A percentile compares a stretch with the other conserved stretches of the same genome.
phyloP scores from a whole-genome alignment of 2,888 invertebrate species.

The Stenoptilia bipunctidactyla region DNA sequence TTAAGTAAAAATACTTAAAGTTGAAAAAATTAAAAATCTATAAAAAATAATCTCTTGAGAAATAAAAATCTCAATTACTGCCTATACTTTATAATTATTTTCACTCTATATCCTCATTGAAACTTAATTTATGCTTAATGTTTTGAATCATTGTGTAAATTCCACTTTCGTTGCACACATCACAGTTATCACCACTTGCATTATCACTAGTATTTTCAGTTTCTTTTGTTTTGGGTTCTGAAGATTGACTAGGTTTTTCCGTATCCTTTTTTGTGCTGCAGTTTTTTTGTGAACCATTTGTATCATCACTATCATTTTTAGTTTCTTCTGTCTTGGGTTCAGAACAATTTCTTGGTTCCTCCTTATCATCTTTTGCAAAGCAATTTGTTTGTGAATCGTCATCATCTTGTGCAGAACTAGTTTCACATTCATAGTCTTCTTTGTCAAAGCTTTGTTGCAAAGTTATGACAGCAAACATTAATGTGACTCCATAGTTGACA shows the following conservation, averaged over 20 bases:
- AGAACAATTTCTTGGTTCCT: constrained; percentile 10
- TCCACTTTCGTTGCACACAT: constrained; percentile 41
- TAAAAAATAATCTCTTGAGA: background rate
- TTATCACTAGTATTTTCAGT: background rate
- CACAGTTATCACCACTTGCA: background rate
- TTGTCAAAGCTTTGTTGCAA: constrained; percentile 66
- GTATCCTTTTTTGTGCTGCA: constrained; percentile 9
- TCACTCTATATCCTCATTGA: constrained; percentile 20
- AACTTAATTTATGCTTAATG: constrained; percentile 46
- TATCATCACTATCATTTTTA: constrained; percentile 8
- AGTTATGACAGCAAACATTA: constrained; percentile 65
- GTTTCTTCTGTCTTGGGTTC: constrained; percentile 4
- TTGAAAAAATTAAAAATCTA: too few relatives aligned
- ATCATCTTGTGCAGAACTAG: constrained; percentile 4
- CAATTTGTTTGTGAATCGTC: constrained; percentile 7
- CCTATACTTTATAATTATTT: too few relatives aligned
- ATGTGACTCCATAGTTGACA: constrained; percentile 71
- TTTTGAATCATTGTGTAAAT: constrained; percentile 42
- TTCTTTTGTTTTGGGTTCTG: constrained; percentile 3
- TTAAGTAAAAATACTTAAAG: too few relatives aligned
- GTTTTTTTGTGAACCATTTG: constrained; percentile 6
- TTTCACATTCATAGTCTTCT: constrained; percentile 16
- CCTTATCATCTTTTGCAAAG: constrained; percentile 10
- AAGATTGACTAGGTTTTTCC: too few relatives aligned
- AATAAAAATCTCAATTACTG: constrained; percentile 5